Evolutionary conservation across 2,888 invertebrate species (phyloP).

Genomic region (Incurvaria masculella): DNA sequence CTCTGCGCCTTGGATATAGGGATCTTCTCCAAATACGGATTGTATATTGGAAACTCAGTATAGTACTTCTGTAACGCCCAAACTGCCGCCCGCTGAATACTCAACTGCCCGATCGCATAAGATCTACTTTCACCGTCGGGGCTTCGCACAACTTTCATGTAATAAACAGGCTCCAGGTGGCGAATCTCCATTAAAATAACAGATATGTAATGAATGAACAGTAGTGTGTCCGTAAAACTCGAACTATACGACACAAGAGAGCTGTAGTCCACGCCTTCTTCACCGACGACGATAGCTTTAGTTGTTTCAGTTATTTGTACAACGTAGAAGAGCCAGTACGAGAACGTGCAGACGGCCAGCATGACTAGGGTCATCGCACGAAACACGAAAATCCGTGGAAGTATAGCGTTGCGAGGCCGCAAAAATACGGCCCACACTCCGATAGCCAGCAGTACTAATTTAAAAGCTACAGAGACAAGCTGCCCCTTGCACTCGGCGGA

Average conservation of each 20-base stretch:
- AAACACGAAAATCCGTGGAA: constrained; percentile 90
- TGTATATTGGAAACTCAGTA: constrained; percentile 94
- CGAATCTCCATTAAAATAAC: constrained; percentile 91
- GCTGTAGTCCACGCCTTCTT: constrained; percentile 80
- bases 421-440: constrained; percentile 94
- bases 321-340: constrained; percentile 98
- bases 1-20: constrained; percentile 83
- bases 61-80: constrained; percentile 95
- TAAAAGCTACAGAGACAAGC: constrained; percentile 86
- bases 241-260: constrained; percentile 90
- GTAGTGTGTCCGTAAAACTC: constrained; percentile 87
- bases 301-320: constrained; percentile 85
- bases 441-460: constrained; percentile 81
- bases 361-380: constrained; percentile 86
- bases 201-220: constrained; percentile 93
- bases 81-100: constrained; percentile 93
- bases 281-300: constrained; percentile 74
- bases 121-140: constrained; percentile 92
- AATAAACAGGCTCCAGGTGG: constrained; percentile 87
- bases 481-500: constrained; percentile 94
- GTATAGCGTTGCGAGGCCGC: constrained; percentile 76
- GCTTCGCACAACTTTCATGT: constrained; percentile 86
- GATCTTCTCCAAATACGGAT: constrained; percentile 91
- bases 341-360: constrained; percentile 87
- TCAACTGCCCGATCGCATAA: constrained; percentile 86